phyloP scores from a whole-genome alignment of 2,797 vertebrate genomes.

The Falco concolor region DNA sequence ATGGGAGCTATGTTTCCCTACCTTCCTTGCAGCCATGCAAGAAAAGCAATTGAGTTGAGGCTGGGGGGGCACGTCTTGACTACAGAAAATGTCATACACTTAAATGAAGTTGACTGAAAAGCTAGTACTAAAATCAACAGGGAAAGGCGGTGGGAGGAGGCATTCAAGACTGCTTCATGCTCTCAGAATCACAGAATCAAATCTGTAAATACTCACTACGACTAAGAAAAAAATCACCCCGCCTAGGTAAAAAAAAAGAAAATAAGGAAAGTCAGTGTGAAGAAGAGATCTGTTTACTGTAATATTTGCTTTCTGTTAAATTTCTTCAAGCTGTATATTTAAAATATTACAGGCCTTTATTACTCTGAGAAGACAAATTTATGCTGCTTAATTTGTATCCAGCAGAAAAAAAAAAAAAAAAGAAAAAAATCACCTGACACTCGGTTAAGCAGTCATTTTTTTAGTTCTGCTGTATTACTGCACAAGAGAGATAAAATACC shows the following conservation, averaged over 20 bases:
- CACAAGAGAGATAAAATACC: conserved; percentile 18
- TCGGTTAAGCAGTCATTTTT: background rate
- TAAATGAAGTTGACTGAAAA: background rate
- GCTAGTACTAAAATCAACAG: background rate
- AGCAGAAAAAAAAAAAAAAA: background rate
- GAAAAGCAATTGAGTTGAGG: background rate
- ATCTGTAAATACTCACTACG: background rate
- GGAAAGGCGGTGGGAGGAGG: background rate
- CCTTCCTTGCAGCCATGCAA: background rate
- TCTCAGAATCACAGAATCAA: background rate
- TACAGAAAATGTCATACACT: background rate
- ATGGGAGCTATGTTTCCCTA: background rate
- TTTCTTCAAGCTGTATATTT: background rate
- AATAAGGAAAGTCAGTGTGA: background rate
- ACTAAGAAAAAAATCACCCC: background rate
- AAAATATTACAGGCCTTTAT: background rate
- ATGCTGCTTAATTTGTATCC: background rate
- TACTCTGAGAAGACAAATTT: background rate
- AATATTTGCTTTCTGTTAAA: conserved; percentile 9
- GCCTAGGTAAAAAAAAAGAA: background rate
- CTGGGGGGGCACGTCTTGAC: background rate
- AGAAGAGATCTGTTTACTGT: background rate
- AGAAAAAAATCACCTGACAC: background rate
- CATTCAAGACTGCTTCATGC: background rate
- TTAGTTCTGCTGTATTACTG: background rate